Evolutionary conservation across 2,888 invertebrate genomes (phyloP), one percentile per base, ranked within the genome.

Genomic region (Taphrorychus bicolor): DNA sequence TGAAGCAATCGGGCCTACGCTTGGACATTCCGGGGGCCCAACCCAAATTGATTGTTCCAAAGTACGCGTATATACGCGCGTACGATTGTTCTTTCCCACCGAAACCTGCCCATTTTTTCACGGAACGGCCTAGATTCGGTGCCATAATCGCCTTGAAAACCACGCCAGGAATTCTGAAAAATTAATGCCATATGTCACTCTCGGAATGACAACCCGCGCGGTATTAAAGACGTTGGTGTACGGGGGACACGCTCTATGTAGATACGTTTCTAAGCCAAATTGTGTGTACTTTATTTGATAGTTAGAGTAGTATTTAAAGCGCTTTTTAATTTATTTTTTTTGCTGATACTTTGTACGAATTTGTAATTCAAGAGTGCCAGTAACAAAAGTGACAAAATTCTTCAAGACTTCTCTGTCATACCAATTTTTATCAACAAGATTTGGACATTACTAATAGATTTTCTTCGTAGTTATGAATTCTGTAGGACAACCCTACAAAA

Each of bases 111-210:
- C 41, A 58, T 51, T 64, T 24, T 52, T 64, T 24, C 19, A 14
- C 17, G 17, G 49, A 70, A 70, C 70, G 72, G 70, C 70, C 72
- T 71, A 73, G 71, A 72, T 73, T 60, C 61, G 71, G 70, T 17
- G 32, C 32, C 48, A 52, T 42, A 70, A 71, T 70, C 69, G 67
- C 70, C 70, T 71, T 71, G 70, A 65, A 66, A 72, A 73, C 63
- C 70, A 74, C 65, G 73, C 63, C 24, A 59, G 73, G 73, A 73
- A 74, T 73, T 72, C 60, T 24, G 64, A 73, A 72, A 71, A 74
- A 71, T 64, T 59, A 59, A 17, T 65, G 59, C 59, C 65, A 32
- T 65, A 59, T 65, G 65, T 65, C 65, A 59, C 56, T 53, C 49
- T 1, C 17, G 45, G 45, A 32, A 11, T 32, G 32, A 32, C 32